phyloP scores from a whole-genome alignment of 2,888 invertebrate species.

The Cheilosia soror region DNA sequence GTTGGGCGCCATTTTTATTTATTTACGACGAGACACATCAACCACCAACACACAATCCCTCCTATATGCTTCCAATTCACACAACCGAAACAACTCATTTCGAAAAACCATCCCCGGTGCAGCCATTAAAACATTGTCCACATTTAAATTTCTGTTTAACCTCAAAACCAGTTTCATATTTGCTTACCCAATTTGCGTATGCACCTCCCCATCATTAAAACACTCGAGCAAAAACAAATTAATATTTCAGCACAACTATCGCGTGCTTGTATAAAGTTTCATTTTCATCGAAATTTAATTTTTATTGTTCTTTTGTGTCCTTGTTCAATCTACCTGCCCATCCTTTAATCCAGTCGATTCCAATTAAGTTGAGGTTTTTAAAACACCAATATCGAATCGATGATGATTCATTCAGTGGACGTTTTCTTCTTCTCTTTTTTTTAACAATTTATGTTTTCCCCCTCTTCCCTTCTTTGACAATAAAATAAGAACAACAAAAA shows the following conservation, averaged over 20 bases:
- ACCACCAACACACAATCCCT: no score
- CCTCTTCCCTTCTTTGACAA: not conserved
- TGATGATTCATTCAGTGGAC: slow-evolving; percentile 17
- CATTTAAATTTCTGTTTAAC: no score
- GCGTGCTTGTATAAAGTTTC: slow-evolving; percentile 1
- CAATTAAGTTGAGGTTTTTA: slow-evolving; percentile 45
- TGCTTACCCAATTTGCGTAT: not conserved
- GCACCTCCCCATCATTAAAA: slow-evolving; percentile 19
- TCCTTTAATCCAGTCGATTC: not conserved
- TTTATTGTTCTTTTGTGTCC: slow-evolving; percentile 10
- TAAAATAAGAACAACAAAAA: slow-evolving; percentile 23
- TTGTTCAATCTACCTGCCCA: not conserved
- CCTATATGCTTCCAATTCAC: no score
- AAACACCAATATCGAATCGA: slow-evolving; percentile 5
- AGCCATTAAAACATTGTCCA: no score
- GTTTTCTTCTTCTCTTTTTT: not conserved
- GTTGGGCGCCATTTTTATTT: no score
- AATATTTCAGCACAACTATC: slow-evolving; percentile 19
- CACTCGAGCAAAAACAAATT: not conserved
- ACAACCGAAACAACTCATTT: no score
- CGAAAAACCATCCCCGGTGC: no score
- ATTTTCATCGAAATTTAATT: slow-evolving; percentile 26
- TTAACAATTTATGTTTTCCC: not conserved
- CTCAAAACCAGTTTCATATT: no score
- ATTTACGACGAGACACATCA: no score